phyloP scores from a whole-genome alignment of 2,113 vertebrate species.

The Anolis sagrei region DNA sequence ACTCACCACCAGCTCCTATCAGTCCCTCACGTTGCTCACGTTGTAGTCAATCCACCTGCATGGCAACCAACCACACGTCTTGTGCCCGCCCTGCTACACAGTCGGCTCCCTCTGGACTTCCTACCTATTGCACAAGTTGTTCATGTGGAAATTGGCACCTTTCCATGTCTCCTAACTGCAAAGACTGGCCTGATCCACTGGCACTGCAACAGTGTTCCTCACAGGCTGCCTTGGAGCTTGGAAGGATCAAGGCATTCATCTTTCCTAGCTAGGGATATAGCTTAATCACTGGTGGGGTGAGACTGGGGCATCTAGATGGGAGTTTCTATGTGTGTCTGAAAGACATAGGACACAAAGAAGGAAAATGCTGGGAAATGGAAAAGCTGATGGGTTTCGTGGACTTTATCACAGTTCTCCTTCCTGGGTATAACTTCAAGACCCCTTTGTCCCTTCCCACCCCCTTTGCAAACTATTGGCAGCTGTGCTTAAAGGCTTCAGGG shows the following conservation, averaged over 20 bases:
- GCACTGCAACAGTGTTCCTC: constrained; percentile 72
- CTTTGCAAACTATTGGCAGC: too few species aligned
- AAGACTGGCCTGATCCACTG: constrained; percentile 53
- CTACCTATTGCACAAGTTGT: constrained; percentile 3
- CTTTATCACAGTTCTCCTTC: background rate
- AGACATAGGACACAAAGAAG: background rate
- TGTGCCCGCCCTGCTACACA: background rate
- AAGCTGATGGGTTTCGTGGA: background rate
- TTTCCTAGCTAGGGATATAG: constrained; percentile 76
- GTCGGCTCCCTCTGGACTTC: constrained; percentile 38
- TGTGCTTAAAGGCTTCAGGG: background rate
- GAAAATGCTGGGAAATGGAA: background rate
- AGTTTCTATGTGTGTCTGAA: background rate
- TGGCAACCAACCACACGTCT: constrained; percentile 75
- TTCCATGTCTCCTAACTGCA: background rate
- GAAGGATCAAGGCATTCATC: constrained; percentile 79
- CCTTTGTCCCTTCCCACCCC: background rate
- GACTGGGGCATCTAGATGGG: constrained; percentile 24
- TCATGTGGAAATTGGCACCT: background rate
- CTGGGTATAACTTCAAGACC: background rate
- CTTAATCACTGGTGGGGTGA: constrained; percentile 16
- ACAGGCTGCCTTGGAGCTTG: constrained; percentile 72
- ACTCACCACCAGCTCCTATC: constrained; percentile 35
- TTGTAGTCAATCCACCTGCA: constrained; percentile 75
- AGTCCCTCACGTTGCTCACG: constrained; percentile 65